Conservation (phyloP, 1,140 invertebrate species). For the Drosophila miranda region DNA sequence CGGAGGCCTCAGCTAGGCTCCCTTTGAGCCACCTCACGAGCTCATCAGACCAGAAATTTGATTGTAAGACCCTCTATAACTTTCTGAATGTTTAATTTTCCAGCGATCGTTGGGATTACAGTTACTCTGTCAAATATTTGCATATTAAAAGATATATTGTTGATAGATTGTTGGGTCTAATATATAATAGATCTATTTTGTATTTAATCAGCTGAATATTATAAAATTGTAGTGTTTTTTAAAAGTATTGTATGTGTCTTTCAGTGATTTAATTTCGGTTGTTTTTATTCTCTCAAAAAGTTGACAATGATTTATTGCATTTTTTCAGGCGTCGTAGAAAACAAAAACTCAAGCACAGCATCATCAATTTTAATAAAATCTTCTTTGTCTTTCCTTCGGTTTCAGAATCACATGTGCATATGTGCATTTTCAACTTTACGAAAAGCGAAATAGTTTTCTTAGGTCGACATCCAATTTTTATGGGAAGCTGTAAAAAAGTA, state of each 20-base stretch:
- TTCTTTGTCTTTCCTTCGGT: constrained; percentile 11
- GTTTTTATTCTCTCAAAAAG: constrained; percentile 6
- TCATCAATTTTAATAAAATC: constrained; percentile 52
- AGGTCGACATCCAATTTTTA: no score
- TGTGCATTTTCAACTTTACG: no score
- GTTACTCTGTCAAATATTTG: no score
- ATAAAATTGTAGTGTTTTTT: not conserved
- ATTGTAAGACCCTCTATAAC: not conserved
- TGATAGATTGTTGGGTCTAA: no score
- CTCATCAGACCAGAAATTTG: no score
- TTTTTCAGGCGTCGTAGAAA: constrained; percentile 28
- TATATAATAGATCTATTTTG: not conserved
- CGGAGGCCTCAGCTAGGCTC: no score
- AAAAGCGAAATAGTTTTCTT: no score
- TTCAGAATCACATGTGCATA: constrained; percentile 8
- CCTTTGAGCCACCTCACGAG: no score
- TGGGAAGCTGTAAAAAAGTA: no score
- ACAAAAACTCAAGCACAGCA: constrained; percentile 16
- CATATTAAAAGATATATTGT: no score
- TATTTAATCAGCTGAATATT: not conserved
- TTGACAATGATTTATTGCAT: constrained; percentile 45
- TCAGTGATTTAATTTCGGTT: constrained; percentile 28
- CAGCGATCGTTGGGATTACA: no score
- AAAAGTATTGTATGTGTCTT: constrained; percentile 3
- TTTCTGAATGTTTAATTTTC: not conserved